A percentile compares a stretch with the other conserved stretches of the same genome.
Evolutionary conservation across 2,113 vertebrate species (phyloP).

Genomic region (Ophiodon elongatus): DNA sequence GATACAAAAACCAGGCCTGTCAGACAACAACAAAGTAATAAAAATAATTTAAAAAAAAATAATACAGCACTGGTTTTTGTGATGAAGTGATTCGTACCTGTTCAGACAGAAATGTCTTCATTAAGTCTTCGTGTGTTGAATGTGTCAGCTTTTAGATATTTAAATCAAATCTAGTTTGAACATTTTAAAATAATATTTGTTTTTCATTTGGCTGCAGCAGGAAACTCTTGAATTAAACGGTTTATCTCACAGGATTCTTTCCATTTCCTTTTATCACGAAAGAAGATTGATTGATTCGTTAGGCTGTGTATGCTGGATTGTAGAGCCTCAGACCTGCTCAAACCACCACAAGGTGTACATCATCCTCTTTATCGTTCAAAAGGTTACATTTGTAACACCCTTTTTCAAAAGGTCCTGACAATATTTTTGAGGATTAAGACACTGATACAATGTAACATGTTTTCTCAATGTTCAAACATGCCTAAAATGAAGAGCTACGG

Average conservation of each 20-base stretch:
- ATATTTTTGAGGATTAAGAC: conserved; percentile 74
- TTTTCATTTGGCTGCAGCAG: too few relatives aligned
- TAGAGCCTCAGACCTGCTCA: too few relatives aligned
- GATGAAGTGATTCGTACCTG: not conserved
- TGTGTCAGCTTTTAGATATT: not conserved
- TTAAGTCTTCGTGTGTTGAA: not conserved
- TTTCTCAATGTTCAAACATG: conserved; percentile 46
- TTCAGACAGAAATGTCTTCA: not conserved
- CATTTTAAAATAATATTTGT: too few relatives aligned
- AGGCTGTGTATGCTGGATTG: not conserved
- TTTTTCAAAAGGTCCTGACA: not conserved
- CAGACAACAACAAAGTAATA: too few relatives aligned
- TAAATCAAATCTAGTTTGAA: not conserved
- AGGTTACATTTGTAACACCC: not conserved
- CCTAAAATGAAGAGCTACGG: conserved; percentile 80
- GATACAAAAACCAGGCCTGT: too few relatives aligned
- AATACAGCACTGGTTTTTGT: too few relatives aligned
- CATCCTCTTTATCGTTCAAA: not conserved
- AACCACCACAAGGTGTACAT: too few relatives aligned
- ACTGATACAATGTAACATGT: conserved; percentile 64
- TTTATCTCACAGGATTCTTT: not conserved
- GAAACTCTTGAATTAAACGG: not conserved
- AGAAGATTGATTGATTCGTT: not conserved
- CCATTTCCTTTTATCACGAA: not conserved
- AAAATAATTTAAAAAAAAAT: too few relatives aligned